Base-by-base conservation (phyloP, 2,113 vertebrate species). In the Peromyscus polionotus region DNA sequence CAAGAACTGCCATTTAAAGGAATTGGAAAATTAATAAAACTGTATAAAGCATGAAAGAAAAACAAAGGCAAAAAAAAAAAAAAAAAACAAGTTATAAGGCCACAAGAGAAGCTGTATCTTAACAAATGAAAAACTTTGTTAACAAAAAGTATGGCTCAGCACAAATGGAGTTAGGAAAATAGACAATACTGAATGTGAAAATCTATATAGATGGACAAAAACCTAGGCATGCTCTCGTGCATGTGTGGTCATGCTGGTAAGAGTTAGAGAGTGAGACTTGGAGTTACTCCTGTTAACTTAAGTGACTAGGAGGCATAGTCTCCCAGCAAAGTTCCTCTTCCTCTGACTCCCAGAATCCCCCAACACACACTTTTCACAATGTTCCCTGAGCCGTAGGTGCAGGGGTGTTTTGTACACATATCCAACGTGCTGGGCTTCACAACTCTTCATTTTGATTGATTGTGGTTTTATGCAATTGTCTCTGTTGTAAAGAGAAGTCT, bases 21-120 rank as follows among this genome's bases (percentile, higher is more conserved):
- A 61, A 89, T 51, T 95, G 17, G 90, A n/a, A 89, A 90, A 19
- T 75, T 61, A 91, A 76, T 28, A 91, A 17, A 91, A 67, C 84
- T 39, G 3, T 92, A 96, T 88, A 51, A 93, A 83, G 65, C 20
- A 85, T 17, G n/a, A n/a, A 51, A 59, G 24, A 63, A 59, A 94
- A 86, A 75, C 3, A 73, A 68, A 39, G 80, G 8, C 8, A 17
- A 85, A 75, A 72, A 28, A 51, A 5, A 8, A 87, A 63, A 36
- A 17, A 85, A 75, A 72, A 28, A 51, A 5, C 11, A 87, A 63
- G n/a, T 19, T 83, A 20, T 5, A 57, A 2, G 63, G 51, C 4
- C 16, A 65, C 42, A 51, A 8, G 7, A 13, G 31, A 88, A 76
- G 59, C 92, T 70, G 28, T 36, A 68, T 85, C 94, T 59, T 54